Conservation (phyloP, 2,888 invertebrate genomes). For the Drosophila melanocephala region DNA sequence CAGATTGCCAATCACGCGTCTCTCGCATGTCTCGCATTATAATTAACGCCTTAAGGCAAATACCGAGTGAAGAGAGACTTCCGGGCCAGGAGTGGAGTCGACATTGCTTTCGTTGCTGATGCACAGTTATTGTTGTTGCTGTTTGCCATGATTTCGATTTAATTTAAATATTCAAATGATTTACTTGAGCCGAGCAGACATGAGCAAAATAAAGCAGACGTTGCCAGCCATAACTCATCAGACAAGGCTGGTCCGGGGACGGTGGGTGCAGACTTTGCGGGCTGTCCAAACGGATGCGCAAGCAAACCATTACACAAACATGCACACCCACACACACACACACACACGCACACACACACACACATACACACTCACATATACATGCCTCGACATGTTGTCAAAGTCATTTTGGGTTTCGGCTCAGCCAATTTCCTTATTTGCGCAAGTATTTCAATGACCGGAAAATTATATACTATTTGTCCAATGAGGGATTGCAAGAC, state of each 20-base stretch:
- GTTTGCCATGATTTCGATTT: slow-evolving; percentile 67
- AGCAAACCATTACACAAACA: slow-evolving; percentile 38
- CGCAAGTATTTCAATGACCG: slow-evolving; percentile 82
- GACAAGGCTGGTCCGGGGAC: slow-evolving; percentile 13
- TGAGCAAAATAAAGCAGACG: slow-evolving; percentile 55
- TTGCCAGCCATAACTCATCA: slow-evolving; percentile 72
- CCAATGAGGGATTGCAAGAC: slow-evolving; percentile 53
- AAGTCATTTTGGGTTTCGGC: slow-evolving; percentile 67
- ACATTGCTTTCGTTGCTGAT: slow-evolving; percentile 21
- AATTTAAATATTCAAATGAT: slow-evolving; percentile 79
- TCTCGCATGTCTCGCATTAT: slow-evolving; percentile 65
- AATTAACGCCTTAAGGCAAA: slow-evolving; percentile 69
- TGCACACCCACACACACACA: slow-evolving; percentile 7
- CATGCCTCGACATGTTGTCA: slow-evolving; percentile 63
- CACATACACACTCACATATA: slow-evolving; percentile 1
- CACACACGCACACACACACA: slow-evolving; percentile 2
- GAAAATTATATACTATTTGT: slow-evolving; percentile 83
- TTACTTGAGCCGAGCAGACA: slow-evolving; percentile 59
- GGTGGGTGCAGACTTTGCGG: slow-evolving; percentile 10
- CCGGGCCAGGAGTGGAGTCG: slow-evolving; percentile 32
- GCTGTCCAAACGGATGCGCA: slow-evolving; percentile 33
- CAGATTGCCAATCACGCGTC: slow-evolving; percentile 57
- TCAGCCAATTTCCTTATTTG: slow-evolving; percentile 81
- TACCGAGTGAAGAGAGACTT: slow-evolving; percentile 32
- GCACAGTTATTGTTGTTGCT: slow-evolving; percentile 30